Evolutionary conservation across 2,797 vertebrate species (phyloP).

Genomic region (Halcyon chelicuti): DNA sequence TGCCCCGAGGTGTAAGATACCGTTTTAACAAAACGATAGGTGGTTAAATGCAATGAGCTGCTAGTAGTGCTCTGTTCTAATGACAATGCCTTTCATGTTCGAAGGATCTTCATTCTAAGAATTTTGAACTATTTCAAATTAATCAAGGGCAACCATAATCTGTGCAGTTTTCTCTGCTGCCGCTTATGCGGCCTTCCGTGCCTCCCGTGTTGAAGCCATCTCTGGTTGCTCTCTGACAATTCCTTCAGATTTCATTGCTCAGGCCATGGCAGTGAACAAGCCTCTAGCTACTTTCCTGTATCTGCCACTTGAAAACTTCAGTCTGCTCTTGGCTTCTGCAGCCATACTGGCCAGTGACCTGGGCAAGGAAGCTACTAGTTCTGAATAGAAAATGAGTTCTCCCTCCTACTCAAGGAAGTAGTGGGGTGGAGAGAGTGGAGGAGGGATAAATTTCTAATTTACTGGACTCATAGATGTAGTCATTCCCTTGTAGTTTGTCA

Average conservation of each 20-base stretch:
- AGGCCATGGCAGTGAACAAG: not conserved
- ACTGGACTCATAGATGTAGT: not conserved
- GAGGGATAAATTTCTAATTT: not conserved
- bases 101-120: not conserved
- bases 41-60: not conserved
- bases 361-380: not conserved
- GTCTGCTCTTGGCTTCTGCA: not conserved
- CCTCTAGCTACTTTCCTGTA: not conserved
- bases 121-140: not conserved
- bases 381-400: not conserved
- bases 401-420: not conserved
- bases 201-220: not conserved
- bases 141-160: not conserved
- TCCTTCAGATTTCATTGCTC: not conserved
- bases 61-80: not conserved
- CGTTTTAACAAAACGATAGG: not conserved
- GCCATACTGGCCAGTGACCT: not conserved
- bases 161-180: not conserved
- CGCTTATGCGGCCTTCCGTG: not conserved
- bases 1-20: not conserved
- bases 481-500: not conserved
- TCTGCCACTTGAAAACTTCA: not conserved
- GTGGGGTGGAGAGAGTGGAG: not conserved
- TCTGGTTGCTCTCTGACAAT: not conserved
- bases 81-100: not conserved